These are phyloP conservation scores for Drosophila pruinosa DNA, from an alignment of 1,140 invertebrate species.

Conservation along the genomic window DNA sequence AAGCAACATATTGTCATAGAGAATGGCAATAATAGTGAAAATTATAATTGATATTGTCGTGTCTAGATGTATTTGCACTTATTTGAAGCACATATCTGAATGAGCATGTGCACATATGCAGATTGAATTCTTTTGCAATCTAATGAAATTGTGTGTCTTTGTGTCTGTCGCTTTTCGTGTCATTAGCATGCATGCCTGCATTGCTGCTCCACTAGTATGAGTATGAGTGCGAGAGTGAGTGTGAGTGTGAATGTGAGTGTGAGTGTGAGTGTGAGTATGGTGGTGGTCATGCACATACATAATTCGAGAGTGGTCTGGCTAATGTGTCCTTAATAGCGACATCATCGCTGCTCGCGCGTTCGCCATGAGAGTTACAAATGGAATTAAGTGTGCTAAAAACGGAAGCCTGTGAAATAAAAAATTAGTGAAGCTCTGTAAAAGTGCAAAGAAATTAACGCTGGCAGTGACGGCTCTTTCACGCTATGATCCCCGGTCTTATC, in stretches of 20 bases:
- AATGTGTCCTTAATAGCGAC: slow-evolving; percentile 79
- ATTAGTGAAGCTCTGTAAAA: slow-evolving; percentile 38
- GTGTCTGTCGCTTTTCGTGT: slow-evolving; percentile 28
- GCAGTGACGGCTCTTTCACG: slow-evolving; percentile 12
- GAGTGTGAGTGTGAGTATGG: too few relatives aligned
- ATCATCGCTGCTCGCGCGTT: slow-evolving; percentile 53
- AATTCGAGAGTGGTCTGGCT: slow-evolving; percentile 71
- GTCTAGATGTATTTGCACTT: background rate
- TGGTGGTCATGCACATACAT: slow-evolving; percentile 37
- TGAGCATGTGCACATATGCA: slow-evolving; percentile 30
- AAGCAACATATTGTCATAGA: background rate
- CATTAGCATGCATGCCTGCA: slow-evolving; percentile 70
- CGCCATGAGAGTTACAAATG: slow-evolving; percentile 51
- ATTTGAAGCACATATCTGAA: background rate
- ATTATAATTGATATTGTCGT: background rate
- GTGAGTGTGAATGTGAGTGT: background rate
- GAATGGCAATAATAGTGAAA: background rate
- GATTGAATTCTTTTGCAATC: slow-evolving; percentile 56
- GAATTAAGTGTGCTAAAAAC: slow-evolving; percentile 72
- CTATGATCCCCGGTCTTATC: slow-evolving; percentile 1
- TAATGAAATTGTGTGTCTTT: slow-evolving; percentile 43
- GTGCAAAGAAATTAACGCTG: slow-evolving; percentile 46
- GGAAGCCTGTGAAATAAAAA: slow-evolving; percentile 39
- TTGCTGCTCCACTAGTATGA: slow-evolving; percentile 6
- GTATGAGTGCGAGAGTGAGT: background rate